Base-by-base conservation (phyloP, 2,888 invertebrate genomes). In the Nomada ruficornis region DNA sequence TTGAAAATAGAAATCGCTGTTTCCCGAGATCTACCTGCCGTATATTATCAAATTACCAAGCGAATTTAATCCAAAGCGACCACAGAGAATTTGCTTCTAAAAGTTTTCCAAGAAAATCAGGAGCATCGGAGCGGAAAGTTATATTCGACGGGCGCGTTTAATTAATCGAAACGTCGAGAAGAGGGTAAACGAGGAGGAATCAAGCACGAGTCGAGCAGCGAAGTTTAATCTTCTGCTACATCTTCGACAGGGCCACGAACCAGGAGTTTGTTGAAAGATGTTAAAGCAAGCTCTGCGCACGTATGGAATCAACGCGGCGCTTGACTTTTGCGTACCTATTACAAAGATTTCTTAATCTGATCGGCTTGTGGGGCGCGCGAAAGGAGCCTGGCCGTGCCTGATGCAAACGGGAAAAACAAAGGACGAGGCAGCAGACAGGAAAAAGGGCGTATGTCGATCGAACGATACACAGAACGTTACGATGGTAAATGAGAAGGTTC, bases 301-400 rank as follows among this genome's bases (percentile, higher is more conserved):
- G 69, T 42, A 77, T 13, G 70, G 47, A 63, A 50, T 23, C 55
- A 36, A 77, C 64, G 64, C 55, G 44, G 57, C 70, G 76, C 64
- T 36, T 36, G 74, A 23, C 76, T 71, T 76, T 76, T 71, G 80
- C 80, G 71, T 76, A 71, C 70, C 80, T 80, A 80, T 79, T 71
- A 72, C 73, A 81, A 83, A 82, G 80, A 81, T 81, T 80, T 77
- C 78, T 84, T 71, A 78, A 77, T 78, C 80, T 72, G 82, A 84
- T 80, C 74, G 86, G 68, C 54, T 50, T 47, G 63, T 54, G 67
- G 76, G 72, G 71, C 76, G 73, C 82, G 81, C 72, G 72, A 73
- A 80, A 70, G 73, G 69, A 70, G 68, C 59, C 70, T 72, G 67
- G 77, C 42, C 55, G 29, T 44, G 55, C 60, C 68, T 63, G 80